Conservation (phyloP, 2,113 vertebrate species). For the Oophaga pumilio region DNA sequence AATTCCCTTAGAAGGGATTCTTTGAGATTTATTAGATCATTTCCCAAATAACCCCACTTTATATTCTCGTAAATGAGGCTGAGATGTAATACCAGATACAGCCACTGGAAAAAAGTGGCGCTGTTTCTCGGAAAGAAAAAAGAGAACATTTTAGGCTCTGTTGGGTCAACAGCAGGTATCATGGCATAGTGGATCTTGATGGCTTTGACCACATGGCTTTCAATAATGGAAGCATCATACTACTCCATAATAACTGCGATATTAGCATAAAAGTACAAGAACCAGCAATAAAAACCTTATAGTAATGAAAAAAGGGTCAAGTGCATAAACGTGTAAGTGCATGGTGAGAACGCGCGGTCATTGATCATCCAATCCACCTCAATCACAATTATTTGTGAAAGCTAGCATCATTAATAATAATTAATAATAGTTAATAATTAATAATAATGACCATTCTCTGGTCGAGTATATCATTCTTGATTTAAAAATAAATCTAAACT, state of each 20-base stretch:
- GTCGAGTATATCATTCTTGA: slow-evolving; percentile 67
- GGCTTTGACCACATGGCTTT: background rate
- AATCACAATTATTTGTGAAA: slow-evolving; percentile 72
- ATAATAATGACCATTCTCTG: slow-evolving; percentile 66
- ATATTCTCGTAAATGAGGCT: background rate
- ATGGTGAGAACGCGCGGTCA: slow-evolving; percentile 71
- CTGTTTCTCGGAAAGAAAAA: background rate
- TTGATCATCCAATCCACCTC: slow-evolving; percentile 71
- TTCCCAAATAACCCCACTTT: background rate
- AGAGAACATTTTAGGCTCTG: too few relatives aligned
- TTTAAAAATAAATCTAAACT: slow-evolving; percentile 66
- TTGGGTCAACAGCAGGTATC: too few relatives aligned
- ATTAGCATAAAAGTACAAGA: background rate
- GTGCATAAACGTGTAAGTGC: slow-evolving; percentile 71
- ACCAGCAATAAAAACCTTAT: background rate
- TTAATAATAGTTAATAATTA: background rate
- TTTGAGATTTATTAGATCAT: too few relatives aligned
- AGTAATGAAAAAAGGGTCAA: slow-evolving; percentile 63
- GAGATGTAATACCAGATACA: background rate
- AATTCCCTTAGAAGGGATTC: background rate
- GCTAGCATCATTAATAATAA: slow-evolving; percentile 29
- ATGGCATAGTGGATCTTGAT: background rate
- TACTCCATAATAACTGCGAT: background rate
- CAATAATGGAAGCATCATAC: too few relatives aligned
- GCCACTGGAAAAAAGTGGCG: background rate